Evolutionary conservation across 2,888 invertebrate genomes (phyloP), one percentile per base, ranked within the genome.

Genomic region (Cyclophora albipunctata): DNA sequence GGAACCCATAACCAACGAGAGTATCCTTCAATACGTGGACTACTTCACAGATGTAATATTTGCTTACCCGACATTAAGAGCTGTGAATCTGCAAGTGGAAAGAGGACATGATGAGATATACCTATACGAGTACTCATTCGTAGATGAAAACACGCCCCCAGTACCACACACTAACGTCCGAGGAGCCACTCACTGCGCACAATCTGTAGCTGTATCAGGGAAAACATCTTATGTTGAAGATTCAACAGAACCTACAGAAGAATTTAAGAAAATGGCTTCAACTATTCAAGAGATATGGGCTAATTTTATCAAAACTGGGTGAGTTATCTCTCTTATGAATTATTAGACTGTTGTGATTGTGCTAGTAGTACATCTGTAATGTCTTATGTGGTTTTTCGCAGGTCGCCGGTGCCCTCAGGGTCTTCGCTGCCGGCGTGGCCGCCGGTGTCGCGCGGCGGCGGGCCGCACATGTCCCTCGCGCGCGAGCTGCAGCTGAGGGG

Each of bases 301-400:
- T 3, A 73, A 72, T 48, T 78, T 76, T 47, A 63, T 75, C 5
- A 73, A 60, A 50, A 67, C 64, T 4, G 71, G 75, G 77, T 78
- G 57, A 64, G 43, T 3, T 20, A 20, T 20, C 20, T 20, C 20
- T 20, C 20, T 20, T 20, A 20, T 20, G 20, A 20, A 20, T 20
- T 20, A 20, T 20, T 20, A 20, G 20, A 20, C 20, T 20, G 20
- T 2, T 20, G 20, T 20, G 20, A 20, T 20, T 20, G 20, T 20
- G 20, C 20, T 20, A 20, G 2, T 20, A 20, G 20, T 20, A 20
- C 20, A 20, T 20, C 20, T 20, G 20, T 20, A 20, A n/a, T 20
- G 20, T 20, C 20, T 20, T 20, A 20, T 20, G 71, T 49, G 42
- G n/a, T 34, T 34, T 35, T 34, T 58, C 59, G n/a, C 59, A 77